phyloP scores from a whole-genome alignment of 2,113 vertebrate genomes.

The Bostrychus sinensis region DNA sequence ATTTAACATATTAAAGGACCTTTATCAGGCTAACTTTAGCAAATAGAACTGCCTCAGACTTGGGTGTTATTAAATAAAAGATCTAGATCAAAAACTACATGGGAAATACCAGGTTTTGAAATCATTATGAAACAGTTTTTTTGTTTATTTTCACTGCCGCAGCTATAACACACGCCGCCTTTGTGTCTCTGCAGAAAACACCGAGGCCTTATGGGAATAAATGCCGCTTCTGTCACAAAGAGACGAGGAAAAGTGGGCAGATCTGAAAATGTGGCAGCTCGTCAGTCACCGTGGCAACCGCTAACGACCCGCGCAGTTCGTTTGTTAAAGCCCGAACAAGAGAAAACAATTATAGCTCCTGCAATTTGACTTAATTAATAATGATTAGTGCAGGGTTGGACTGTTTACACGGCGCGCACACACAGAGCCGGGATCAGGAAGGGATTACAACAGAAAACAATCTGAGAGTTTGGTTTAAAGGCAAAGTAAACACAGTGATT shows the following conservation, averaged over 20 bases:
- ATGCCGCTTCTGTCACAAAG: background rate
- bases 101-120: no score
- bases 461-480: background rate
- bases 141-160: no score
- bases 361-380: conserved; percentile 33
- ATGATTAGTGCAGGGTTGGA: conserved; percentile 14
- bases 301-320: background rate
- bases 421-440: background rate
- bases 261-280: background rate
- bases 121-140: no score
- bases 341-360: conserved; percentile 14
- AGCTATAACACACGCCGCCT: no score
- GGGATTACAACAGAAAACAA: background rate
- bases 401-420: background rate
- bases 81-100: no score
- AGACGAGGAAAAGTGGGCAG: background rate
- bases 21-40: no score
- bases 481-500: background rate
- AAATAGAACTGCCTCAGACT: no score
- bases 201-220: background rate
- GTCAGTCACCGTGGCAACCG: conserved; percentile 7
- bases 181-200: background rate
- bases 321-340: conserved; percentile 10
- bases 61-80: no score
- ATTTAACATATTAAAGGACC: no score